Evolutionary conservation across 2,888 invertebrate species (phyloP).

Genomic region (Fragum whitleyi): DNA sequence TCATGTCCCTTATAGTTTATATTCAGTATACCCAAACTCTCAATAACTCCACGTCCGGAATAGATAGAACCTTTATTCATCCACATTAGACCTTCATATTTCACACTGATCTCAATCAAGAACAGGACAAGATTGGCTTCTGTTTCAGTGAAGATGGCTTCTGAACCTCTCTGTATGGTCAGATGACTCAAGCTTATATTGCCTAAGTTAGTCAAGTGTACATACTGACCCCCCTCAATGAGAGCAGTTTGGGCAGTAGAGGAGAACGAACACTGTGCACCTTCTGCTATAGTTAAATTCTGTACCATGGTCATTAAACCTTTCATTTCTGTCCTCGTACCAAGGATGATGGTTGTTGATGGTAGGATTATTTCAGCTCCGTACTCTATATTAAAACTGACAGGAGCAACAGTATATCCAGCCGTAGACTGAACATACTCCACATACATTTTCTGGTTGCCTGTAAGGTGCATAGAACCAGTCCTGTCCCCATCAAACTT

Average conservation of each 20-base stretch:
- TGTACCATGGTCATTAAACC: slow-evolving; percentile 75
- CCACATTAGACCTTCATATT: slow-evolving; percentile 71
- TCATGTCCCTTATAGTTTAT: slow-evolving; percentile 67
- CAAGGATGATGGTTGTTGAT: slow-evolving; percentile 72
- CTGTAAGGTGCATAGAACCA: slow-evolving; percentile 70
- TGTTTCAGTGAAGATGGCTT: slow-evolving; percentile 66
- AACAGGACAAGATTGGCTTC: slow-evolving; percentile 60
- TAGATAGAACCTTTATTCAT: slow-evolving; percentile 73
- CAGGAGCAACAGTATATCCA: slow-evolving; percentile 77
- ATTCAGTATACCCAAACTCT: slow-evolving; percentile 69
- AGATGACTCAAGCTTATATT: slow-evolving; percentile 72
- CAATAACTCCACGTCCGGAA: slow-evolving; percentile 70
- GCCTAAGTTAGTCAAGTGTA: slow-evolving; percentile 70
- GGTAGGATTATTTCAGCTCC: slow-evolving; percentile 71
- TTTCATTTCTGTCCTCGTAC: slow-evolving; percentile 71
- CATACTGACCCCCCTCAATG: slow-evolving; percentile 67
- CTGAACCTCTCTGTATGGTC: slow-evolving; percentile 74
- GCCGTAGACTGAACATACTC: slow-evolving; percentile 73
- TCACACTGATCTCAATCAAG: slow-evolving; percentile 68
- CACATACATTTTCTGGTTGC: slow-evolving; percentile 68
- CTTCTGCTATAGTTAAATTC: slow-evolving; percentile 76
- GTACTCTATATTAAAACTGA: slow-evolving; percentile 72
- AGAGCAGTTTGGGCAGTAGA: slow-evolving; percentile 76
- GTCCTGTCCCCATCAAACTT: slow-evolving; percentile 77
- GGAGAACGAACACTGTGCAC: slow-evolving; percentile 68